These are phyloP conservation scores for Myotis findleyi DNA, from an alignment of 2,797 vertebrate genomes.

Conservation along the genomic window DNA sequence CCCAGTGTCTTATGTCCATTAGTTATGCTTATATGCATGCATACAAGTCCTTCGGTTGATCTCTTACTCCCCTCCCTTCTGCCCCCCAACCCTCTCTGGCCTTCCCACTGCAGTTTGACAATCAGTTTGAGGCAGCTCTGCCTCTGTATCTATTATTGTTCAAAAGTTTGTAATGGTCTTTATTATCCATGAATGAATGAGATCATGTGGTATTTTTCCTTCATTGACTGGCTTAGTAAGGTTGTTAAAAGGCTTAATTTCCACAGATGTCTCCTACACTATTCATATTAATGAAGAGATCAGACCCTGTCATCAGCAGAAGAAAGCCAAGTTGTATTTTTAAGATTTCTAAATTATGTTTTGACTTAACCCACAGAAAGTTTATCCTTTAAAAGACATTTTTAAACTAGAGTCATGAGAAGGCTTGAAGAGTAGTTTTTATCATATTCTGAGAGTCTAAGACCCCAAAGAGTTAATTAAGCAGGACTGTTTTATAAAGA, in stretches of 20 bases:
- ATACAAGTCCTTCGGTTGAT: too few species aligned
- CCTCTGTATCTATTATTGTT: too few species aligned
- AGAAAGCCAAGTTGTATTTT: conserved; percentile 31
- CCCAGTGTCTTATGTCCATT: too few species aligned
- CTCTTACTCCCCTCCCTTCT: too few species aligned
- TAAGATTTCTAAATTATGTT: neutral
- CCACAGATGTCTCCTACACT: neutral
- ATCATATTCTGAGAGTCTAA: neutral
- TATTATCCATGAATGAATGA: too few species aligned
- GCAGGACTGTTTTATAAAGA: neutral
- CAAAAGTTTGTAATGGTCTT: too few species aligned
- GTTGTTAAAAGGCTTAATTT: neutral
- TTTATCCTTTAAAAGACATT: conserved; percentile 35
- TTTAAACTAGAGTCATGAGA: neutral
- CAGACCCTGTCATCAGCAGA: neutral
- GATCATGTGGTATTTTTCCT: too few species aligned
- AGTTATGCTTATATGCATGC: too few species aligned
- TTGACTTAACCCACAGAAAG: neutral
- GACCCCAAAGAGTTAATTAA: neutral
- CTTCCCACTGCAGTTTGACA: too few species aligned
- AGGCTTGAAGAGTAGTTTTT: neutral
- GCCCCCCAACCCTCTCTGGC: too few species aligned
- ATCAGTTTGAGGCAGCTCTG: too few species aligned
- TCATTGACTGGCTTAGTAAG: neutral
- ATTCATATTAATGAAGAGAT: neutral